phyloP scores from a whole-genome alignment of 2,113 vertebrate species.

The Actinemys pallida region DNA sequence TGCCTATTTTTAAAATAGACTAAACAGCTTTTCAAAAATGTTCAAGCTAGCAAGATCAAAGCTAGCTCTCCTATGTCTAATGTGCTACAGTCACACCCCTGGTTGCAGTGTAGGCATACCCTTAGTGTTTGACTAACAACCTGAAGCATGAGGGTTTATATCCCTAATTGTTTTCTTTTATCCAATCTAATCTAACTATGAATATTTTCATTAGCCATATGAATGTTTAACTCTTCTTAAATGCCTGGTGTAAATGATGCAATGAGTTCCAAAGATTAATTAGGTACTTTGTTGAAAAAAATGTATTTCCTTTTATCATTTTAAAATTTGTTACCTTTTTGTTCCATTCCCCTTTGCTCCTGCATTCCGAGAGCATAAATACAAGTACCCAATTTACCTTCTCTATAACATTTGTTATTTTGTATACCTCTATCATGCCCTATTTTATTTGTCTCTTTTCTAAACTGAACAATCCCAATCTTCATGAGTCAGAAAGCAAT shows the following conservation, averaged over 20 bases:
- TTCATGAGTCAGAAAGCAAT: not conserved
- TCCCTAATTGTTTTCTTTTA: not conserved
- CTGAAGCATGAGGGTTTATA: not conserved
- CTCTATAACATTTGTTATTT: slow-evolving; percentile 12
- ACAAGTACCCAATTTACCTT: not conserved
- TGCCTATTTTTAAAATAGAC: too few species aligned
- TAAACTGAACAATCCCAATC: slow-evolving; percentile 27
- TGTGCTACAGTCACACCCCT: too few species aligned
- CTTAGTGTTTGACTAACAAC: fast-evolving
- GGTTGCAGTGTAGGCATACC: not conserved
- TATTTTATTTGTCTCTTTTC: not conserved
- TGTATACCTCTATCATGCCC: not conserved
- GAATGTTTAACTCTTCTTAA: not conserved
- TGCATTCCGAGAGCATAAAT: not conserved
- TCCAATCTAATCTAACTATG: not conserved
- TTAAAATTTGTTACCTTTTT: not conserved
- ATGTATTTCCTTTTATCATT: not conserved
- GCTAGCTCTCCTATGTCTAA: too few species aligned
- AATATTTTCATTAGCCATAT: not conserved
- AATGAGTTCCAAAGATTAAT: not conserved
- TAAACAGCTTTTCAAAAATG: too few species aligned
- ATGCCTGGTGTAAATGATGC: not conserved
- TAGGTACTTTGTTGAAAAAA: not conserved
- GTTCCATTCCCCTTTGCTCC: not conserved
- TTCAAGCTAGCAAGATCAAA: too few species aligned